phyloP scores from a whole-genome alignment of 2,113 vertebrate species.

The Nesogale talazaci region DNA sequence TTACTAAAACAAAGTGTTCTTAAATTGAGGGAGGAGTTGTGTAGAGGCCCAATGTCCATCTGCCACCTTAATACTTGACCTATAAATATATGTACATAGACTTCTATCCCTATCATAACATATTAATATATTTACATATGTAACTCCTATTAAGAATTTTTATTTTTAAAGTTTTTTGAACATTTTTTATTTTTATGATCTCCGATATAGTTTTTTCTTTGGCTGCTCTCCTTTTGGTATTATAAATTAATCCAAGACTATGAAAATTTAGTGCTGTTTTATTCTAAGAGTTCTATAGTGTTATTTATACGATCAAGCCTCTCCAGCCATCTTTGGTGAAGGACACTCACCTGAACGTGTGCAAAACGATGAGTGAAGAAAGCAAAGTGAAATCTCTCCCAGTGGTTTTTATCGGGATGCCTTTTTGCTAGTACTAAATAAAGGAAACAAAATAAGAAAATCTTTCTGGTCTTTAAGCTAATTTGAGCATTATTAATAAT shows the following conservation, averaged over 20 bases:
- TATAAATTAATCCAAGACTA: neutral
- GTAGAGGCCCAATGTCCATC: no score
- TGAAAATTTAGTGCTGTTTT: neutral
- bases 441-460: constrained; percentile 25
- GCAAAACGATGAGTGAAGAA: neutral
- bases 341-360: neutral
- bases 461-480: neutral
- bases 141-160: neutral
- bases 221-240: neutral
- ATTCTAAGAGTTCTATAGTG: neutral
- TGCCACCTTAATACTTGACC: no score
- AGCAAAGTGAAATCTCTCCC: constrained; percentile 1
- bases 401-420: constrained; percentile 15
- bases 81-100: no score
- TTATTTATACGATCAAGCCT: neutral
- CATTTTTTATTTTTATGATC: neutral
- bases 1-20: no score
- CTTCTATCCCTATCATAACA: no score
- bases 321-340: neutral
- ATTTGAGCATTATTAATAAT: neutral
- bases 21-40: no score
- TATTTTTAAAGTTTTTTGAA: no score
- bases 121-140: no score
- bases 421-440: constrained; percentile 7
- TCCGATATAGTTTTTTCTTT: neutral